Conservation (phyloP, 2,797 vertebrate species). For the Orestias chungarensis region DNA sequence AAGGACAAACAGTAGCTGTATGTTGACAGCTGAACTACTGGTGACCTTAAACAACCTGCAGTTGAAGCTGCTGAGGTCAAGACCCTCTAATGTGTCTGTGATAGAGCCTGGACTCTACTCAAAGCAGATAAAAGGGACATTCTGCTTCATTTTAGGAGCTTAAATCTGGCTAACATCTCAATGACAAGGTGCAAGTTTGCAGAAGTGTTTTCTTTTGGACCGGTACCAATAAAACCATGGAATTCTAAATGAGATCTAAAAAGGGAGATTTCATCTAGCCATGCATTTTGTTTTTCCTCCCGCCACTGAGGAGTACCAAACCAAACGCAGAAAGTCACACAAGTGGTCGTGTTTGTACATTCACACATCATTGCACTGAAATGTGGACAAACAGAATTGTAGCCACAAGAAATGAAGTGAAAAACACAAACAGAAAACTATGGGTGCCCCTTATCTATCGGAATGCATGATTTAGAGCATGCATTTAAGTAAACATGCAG, state of each 20-base stretch:
- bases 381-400: slow-evolving; percentile 29
- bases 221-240: background rate
- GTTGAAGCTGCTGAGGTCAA: slow-evolving; percentile 29
- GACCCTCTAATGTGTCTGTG: slow-evolving; percentile 33
- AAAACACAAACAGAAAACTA: slow-evolving; percentile 45
- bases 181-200: slow-evolving; percentile 15
- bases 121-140: slow-evolving; percentile 32
- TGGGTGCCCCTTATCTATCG: slow-evolving; percentile 32
- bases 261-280: background rate
- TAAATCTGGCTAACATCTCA: slow-evolving; percentile 34
- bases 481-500: slow-evolving; percentile 24
- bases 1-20: slow-evolving; percentile 16
- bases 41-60: slow-evolving; percentile 65
- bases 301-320: slow-evolving; percentile 13
- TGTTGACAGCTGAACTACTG: slow-evolving; percentile 55
- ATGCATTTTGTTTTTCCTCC: background rate
- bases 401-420: slow-evolving; percentile 41
- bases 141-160: slow-evolving; percentile 4
- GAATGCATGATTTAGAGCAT: slow-evolving; percentile 33
- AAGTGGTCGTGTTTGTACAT: slow-evolving; percentile 52
- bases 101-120: slow-evolving; percentile 33
- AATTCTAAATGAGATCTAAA: background rate
- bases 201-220: slow-evolving; percentile 7
- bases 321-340: slow-evolving; percentile 33
- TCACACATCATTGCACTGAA: slow-evolving; percentile 44